Conservation (phyloP, 2,797 vertebrate species). For the Lagorchestes hirsutus region DNA sequence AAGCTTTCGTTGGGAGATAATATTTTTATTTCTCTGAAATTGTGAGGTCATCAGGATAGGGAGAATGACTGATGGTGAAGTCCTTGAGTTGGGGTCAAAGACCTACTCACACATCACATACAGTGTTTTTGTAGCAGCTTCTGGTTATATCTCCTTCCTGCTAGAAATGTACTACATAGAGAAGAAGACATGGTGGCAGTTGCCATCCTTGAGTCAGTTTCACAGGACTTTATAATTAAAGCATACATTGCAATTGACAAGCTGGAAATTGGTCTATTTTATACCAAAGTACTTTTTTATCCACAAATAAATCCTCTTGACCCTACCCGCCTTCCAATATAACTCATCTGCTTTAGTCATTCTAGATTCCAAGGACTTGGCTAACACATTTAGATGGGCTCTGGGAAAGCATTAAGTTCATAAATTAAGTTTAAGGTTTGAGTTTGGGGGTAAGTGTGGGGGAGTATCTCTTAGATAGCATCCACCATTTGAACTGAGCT, state of each 20-base stretch:
- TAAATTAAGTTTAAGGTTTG: slow-evolving; percentile 68
- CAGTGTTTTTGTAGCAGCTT: neutral
- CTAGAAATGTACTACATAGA: neutral
- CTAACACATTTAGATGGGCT: slow-evolving; percentile 72
- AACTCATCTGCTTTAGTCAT: neutral
- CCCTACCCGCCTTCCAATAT: neutral
- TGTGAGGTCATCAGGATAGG: neutral
- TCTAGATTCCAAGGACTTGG: slow-evolving; percentile 17
- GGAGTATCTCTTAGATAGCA: slow-evolving; percentile 42
- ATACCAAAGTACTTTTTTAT: neutral
- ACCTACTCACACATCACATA: neutral
- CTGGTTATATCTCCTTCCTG: neutral
- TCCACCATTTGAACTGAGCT: slow-evolving; percentile 58
- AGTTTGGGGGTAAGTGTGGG: slow-evolving; percentile 27
- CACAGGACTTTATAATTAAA: neutral
- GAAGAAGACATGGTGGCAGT: neutral
- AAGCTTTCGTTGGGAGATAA: neutral
- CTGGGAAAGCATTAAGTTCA: slow-evolving; percentile 73
- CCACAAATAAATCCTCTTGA: slow-evolving; percentile 5
- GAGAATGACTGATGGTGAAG: neutral
- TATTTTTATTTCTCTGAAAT: slow-evolving; percentile 18
- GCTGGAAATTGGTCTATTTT: neutral
- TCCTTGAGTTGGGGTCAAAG: neutral
- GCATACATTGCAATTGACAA: neutral
- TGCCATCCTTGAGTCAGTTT: neutral